Base-by-base conservation (phyloP, 2,797 vertebrate species). In the Gambelia wislizenii region DNA sequence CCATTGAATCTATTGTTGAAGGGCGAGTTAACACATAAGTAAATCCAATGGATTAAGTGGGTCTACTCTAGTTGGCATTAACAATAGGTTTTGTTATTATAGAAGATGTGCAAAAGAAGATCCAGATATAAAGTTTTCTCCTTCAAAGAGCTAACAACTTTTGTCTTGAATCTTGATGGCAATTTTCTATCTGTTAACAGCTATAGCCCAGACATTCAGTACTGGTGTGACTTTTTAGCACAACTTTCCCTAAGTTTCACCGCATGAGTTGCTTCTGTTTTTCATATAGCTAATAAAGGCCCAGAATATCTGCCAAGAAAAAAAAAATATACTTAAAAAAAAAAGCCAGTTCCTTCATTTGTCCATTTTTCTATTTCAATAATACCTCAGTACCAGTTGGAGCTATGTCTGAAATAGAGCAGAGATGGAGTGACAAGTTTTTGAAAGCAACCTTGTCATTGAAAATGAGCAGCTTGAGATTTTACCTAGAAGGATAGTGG, bases 361-460 rank as follows among this genome's bases (percentile, higher is more conserved):
- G 49, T 49, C 49, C 49, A 12, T 49, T 49, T 49, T 49, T 49
- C 69, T 82, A 12, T 59, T 56, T 75, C 9, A 74, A 64, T n/a
- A 12, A 87, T 72, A 13, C 12, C 33, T 49, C 49, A 49, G 49
- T 49, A 49, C 6, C 49, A 54, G 20, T 82, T 69, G 59, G 54
- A 56, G 49, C 42, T 59, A 36, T 75, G 79, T 56, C 47, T 59
- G n/a, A 22, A 74, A n/a, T 25, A 20, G 33, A 87, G 70, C 7
- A 47, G 33, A 61, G 47, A 47, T 27, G 27, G 69, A 44, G 5
- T 59, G 67, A 47, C 54, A 42, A 25, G 7, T 59, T 72, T 81
- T 44, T 8, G 18, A 0, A 56, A 14, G 1, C 6, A 16, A 64
- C 12, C 3, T n/a, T 81, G 77, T 0, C 0, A 42, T 67, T 27